Evolutionary conservation across 2,113 vertebrate species (phyloP).

Genomic region (Suricata suricatta): DNA sequence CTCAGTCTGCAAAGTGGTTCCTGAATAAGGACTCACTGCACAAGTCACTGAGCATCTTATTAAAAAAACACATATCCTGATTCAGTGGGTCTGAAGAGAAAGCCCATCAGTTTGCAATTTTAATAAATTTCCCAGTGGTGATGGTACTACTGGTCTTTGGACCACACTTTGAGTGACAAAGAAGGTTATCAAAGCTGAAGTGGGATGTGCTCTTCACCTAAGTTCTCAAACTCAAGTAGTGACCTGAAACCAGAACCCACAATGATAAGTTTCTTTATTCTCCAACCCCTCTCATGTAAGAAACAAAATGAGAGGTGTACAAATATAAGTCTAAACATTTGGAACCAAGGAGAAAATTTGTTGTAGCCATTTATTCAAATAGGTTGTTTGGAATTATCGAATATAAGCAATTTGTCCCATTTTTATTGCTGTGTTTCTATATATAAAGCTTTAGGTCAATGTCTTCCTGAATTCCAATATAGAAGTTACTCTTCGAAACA

Average conservation of each 20-base stretch:
- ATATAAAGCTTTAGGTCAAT: not conserved
- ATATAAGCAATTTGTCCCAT: not conserved
- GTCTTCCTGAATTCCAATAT: not conserved
- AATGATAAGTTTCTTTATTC: not conserved
- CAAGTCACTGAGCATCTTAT: not conserved
- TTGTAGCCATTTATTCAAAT: not conserved
- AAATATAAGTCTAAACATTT: not conserved
- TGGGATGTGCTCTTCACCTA: not conserved
- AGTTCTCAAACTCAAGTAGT: not conserved
- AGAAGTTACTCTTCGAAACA: not conserved
- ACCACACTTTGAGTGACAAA: not conserved
- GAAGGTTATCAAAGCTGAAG: not conserved
- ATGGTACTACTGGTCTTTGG: not conserved
- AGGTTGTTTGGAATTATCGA: not conserved
- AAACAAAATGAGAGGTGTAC: not conserved
- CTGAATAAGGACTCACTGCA: not conserved
- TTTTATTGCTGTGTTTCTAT: not conserved
- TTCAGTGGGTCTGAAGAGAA: not conserved
- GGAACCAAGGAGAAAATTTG: not conserved
- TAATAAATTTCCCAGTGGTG: not conserved
- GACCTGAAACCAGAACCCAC: not conserved
- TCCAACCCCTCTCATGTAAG: not conserved
- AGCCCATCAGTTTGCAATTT: not conserved
- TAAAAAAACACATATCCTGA: not conserved
- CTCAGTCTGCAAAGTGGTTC: not conserved